Conservation (phyloP, 2,113 vertebrate genomes). For the Lamprologus sp. region DNA sequence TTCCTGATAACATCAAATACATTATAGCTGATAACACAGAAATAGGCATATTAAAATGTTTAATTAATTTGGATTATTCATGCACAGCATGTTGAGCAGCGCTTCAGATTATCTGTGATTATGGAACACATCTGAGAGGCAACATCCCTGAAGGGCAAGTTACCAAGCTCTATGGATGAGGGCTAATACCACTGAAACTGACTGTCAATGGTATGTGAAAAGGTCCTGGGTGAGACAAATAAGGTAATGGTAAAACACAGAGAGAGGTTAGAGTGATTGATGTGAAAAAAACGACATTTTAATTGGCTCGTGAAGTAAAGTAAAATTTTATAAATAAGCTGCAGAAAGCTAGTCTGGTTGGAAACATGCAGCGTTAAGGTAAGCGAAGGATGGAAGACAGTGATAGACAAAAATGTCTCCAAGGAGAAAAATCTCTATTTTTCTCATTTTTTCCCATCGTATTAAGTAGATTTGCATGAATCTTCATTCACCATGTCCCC, state of each 20-base stretch:
- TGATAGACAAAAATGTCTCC: conserved; percentile 2
- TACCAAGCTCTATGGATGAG: background rate
- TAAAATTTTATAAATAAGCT: background rate
- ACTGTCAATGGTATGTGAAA: conserved; percentile 41
- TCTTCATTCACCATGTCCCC: conserved; percentile 27
- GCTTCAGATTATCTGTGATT: background rate
- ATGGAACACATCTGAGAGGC: background rate
- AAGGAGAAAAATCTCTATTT: conserved; percentile 12
- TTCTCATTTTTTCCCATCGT: conserved; percentile 30
- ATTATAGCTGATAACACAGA: background rate
- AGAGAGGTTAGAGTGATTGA: background rate
- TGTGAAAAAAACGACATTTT: background rate
- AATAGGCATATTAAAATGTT: background rate
- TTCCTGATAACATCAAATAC: background rate
- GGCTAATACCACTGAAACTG: background rate
- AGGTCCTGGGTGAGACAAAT: background rate
- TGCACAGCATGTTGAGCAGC: background rate
- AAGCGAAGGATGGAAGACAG: background rate
- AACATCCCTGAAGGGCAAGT: background rate
- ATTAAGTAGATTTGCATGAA: conserved; percentile 47
- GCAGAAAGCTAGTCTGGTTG: background rate
- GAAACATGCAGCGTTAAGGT: background rate
- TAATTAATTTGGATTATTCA: background rate
- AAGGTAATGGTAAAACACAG: background rate
- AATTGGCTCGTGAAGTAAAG: background rate